Evolutionary conservation across 1,140 invertebrate genomes (phyloP), one percentile per base, ranked within the genome.

Genomic region (Oedothorax gibbosus): DNA sequence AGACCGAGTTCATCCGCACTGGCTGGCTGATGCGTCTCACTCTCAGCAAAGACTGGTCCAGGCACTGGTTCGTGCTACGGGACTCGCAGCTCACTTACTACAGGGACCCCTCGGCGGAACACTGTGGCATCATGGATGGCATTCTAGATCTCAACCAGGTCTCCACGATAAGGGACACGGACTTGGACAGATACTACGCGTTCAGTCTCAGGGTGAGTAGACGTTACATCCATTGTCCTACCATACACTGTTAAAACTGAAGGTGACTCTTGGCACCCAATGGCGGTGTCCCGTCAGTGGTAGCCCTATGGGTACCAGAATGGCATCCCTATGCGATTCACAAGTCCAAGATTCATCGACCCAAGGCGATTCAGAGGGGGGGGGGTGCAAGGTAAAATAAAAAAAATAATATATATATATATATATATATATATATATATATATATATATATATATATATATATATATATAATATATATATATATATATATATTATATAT

Each of bases 1-100:
- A 86, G 85, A 78, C 57, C 21, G 57, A 76, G 7, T 78, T 87
- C 56, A 72, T 89, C 87, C 96, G 97, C 90, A 97, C 97, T 90
- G 97, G 97, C 11, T 98, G 96, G 96, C 92, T 98, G 4, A 94
- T 97, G 92, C 94, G 96, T 87, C 93, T 95, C 89, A 93, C 68
- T 0, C 64, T 78, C 64, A 68, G 90, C 94, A 95, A 97, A 15
- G 82, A 84, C 9, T 98, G 96, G 95, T 94, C 93, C 81, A 96
- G 97, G 88, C 94, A 97, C 88, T 99, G 98, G 98, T 98, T 98
- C 90, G 97, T 98, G 12, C 91, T 99, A 21, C 93, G 95, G 85
- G 96, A 96, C 51, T 94, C 95, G 73, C 95, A 95, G 0, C 89
- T 99, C 21, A 93, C 95, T 87, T 97, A 97, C 89, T 99, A 97